phyloP scores from a whole-genome alignment of 2,797 vertebrate genomes.

The Halcyon smyrnensis region DNA sequence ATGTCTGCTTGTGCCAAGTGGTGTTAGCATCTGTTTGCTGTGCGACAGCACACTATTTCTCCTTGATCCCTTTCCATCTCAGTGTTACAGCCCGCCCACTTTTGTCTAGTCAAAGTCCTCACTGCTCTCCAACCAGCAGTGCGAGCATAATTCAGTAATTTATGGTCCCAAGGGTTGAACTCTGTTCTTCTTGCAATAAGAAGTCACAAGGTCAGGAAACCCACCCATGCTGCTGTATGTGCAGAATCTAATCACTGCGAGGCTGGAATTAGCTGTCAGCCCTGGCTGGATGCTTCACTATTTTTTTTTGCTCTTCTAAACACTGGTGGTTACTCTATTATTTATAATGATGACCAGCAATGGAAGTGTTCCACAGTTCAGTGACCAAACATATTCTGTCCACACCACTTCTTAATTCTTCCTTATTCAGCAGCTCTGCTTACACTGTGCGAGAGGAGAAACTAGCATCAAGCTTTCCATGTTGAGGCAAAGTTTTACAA shows the following conservation, averaged over 20 bases:
- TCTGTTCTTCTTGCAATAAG: background rate
- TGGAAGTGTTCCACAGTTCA: background rate
- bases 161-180: background rate
- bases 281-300: background rate
- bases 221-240: background rate
- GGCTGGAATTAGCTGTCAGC: background rate
- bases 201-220: background rate
- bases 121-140: background rate
- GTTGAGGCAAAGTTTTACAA: background rate
- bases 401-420: background rate
- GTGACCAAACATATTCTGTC: background rate
- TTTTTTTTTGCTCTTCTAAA: background rate
- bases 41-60: background rate
- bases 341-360: background rate
- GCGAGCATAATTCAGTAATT: background rate
- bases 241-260: background rate
- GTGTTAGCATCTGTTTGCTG: conserved; percentile 18
- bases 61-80: background rate
- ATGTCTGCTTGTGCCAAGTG: conserved; percentile 13
- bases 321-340: background rate
- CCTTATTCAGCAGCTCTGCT: background rate
- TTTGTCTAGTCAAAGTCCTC: background rate
- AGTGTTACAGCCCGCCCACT: background rate
- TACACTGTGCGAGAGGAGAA: background rate
- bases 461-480: background rate